These are phyloP conservation scores for Sebastes hubbsi DNA, from an alignment of 2,797 vertebrate genomes.

Conservation along the genomic window DNA sequence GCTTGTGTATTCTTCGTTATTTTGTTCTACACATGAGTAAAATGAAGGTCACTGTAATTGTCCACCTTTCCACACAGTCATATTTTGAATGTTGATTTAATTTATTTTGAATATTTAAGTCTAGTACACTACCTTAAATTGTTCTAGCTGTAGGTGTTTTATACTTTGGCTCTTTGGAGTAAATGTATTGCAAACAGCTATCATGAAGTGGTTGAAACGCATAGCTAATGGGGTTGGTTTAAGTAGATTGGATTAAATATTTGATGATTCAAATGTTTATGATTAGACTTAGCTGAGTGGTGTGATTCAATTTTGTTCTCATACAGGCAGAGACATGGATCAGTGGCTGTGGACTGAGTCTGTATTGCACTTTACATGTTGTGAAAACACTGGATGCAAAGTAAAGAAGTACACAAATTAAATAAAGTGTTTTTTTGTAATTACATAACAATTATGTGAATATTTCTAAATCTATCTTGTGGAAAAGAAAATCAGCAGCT, in stretches of 20 bases:
- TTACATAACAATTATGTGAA: neutral
- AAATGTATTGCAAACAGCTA: constrained; percentile 14
- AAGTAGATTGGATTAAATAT: constrained; percentile 15
- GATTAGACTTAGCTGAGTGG: neutral
- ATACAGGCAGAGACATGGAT: constrained; percentile 3
- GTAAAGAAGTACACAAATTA: constrained; percentile 39
- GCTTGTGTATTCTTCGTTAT: constrained; percentile 12
- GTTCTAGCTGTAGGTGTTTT: constrained; percentile 39
- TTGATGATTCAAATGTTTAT: constrained; percentile 13
- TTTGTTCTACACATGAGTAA: neutral
- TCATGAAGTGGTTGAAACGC: neutral
- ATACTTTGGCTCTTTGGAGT: constrained; percentile 44
- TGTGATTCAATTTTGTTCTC: constrained; percentile 16
- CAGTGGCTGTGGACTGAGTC: constrained; percentile 7
- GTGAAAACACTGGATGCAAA: constrained; percentile 39
- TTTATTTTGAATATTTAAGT: constrained; percentile 64
- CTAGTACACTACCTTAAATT: constrained; percentile 11
- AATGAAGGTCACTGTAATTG: neutral
- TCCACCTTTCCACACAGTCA: constrained; percentile 5
- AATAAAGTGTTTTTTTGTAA: constrained; percentile 31
- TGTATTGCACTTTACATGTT: constrained; percentile 41
- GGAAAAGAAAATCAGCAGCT: neutral
- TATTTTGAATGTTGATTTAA: constrained; percentile 55
- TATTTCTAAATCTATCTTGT: neutral
- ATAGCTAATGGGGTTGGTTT: neutral